phyloP scores from a whole-genome alignment of 2,797 vertebrate genomes.

The Tamandua tetradactyla region DNA sequence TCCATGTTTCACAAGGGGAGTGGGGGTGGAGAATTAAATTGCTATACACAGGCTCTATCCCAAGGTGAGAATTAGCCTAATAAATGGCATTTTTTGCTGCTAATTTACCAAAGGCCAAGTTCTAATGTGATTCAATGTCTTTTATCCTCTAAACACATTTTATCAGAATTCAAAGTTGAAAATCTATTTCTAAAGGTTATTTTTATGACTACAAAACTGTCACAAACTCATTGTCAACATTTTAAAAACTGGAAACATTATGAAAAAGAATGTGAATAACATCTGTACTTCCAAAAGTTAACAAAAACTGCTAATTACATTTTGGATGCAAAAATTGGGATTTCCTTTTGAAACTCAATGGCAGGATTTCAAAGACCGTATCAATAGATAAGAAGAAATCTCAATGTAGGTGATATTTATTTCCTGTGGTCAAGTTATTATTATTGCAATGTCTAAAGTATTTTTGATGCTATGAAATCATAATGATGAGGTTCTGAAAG shows the following conservation, averaged over 20 bases:
- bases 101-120: not conserved
- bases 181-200: constrained; percentile 22
- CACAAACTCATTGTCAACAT: constrained; percentile 20
- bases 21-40: not conserved
- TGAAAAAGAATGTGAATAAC: constrained; percentile 20
- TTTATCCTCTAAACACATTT: not conserved
- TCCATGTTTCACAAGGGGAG: not conserved
- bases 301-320: constrained; percentile 45
- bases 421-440: constrained; percentile 36
- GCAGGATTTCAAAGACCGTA: constrained; percentile 37
- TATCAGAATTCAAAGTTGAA: not conserved
- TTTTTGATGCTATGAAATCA: constrained; percentile 60
- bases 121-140: not conserved
- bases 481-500: constrained; percentile 27
- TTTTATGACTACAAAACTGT: not conserved
- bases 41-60: not conserved
- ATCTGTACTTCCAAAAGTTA: constrained; percentile 31
- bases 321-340: constrained; percentile 31
- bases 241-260: constrained; percentile 43
- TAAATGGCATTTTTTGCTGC: not conserved
- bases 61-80: not conserved
- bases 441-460: constrained; percentile 30
- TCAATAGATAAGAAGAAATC: constrained; percentile 35
- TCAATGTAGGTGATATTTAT: constrained; percentile 21
- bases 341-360: constrained; percentile 50